Percentiles rank a stretch among this genome's conserved stretches.
phyloP scores from a whole-genome alignment of 2,113 vertebrate species.

The Cavia aperea region DNA sequence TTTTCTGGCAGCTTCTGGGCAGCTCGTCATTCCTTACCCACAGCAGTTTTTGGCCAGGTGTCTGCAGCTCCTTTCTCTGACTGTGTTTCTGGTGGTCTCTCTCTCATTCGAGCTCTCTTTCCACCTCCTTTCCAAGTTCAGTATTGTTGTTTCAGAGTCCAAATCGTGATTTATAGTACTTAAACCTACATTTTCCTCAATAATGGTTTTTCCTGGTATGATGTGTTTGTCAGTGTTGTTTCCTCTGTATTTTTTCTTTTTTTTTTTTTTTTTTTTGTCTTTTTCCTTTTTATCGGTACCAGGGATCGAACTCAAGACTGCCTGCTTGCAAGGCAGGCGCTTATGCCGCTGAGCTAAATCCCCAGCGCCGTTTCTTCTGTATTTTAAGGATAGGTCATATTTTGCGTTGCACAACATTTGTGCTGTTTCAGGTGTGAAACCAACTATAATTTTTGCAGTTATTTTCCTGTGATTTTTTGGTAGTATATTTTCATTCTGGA shows the following conservation, averaged over 20 bases:
- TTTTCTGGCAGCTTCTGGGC: background rate
- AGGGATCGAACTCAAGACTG: no score
- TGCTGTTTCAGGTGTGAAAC: slow-evolving; percentile 5
- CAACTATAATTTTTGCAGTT: background rate
- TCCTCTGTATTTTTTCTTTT: background rate
- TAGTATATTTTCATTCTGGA: background rate
- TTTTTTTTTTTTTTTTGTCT: no score
- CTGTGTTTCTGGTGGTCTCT: background rate
- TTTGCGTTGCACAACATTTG: background rate
- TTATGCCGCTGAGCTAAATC: no score
- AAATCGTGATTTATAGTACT: background rate
- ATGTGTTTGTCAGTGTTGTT: background rate
- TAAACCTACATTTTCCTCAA: slow-evolving; percentile 22
- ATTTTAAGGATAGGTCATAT: slow-evolving; percentile 21
- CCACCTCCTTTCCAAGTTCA: background rate
- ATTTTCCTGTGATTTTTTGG: slow-evolving; percentile 28
- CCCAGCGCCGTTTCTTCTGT: background rate
- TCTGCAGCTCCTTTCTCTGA: background rate
- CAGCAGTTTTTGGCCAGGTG: background rate
- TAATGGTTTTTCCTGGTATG: background rate
- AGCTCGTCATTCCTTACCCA: background rate
- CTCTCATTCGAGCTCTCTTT: background rate
- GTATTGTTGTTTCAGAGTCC: background rate
- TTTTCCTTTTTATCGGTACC: no score
- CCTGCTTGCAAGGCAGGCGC: no score